These are phyloP conservation scores for Fragum whitleyi DNA, from an alignment of 2,888 invertebrate genomes.

Conservation along the genomic window DNA sequence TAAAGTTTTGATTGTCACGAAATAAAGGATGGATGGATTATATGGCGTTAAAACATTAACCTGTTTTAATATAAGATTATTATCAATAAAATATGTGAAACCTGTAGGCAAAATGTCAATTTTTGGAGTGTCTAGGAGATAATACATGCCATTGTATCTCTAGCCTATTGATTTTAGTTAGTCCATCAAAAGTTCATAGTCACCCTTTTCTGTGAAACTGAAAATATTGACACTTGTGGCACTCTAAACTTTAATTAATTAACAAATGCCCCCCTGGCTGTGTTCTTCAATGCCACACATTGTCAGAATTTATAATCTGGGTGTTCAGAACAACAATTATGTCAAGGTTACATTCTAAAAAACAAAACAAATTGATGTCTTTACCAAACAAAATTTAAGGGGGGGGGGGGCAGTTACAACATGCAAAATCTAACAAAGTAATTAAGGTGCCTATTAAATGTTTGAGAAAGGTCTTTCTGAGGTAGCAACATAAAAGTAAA, in stretches of 20 bases:
- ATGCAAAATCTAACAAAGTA: no score
- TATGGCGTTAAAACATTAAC: not conserved
- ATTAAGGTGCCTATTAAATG: no score
- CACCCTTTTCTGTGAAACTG: not conserved
- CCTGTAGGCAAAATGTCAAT: slow-evolving; percentile 1
- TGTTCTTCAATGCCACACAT: not conserved
- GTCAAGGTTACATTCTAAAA: no score
- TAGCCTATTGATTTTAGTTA: slow-evolving; percentile 23
- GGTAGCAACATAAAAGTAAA: no score
- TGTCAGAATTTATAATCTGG: no score
- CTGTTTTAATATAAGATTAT: not conserved
- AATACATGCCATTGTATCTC: slow-evolving; percentile 3
- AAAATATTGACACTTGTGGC: not conserved
- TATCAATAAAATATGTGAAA: not conserved
- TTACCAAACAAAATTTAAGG: no score
- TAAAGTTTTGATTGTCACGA: no score
- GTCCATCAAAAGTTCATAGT: slow-evolving; percentile 25
- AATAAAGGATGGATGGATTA: no score
- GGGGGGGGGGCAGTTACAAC: no score
- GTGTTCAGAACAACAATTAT: no score
- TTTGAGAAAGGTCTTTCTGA: no score
- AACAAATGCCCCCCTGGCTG: not conserved
- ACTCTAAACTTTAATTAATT: not conserved
- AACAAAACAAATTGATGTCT: no score
- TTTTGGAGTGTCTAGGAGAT: slow-evolving; percentile 9